Percentiles rank a stretch among this genome's conserved stretches.
These are phyloP conservation scores for Crepidodera aurea DNA, from an alignment of 2,888 invertebrate species.

Conservation along the genomic window DNA sequence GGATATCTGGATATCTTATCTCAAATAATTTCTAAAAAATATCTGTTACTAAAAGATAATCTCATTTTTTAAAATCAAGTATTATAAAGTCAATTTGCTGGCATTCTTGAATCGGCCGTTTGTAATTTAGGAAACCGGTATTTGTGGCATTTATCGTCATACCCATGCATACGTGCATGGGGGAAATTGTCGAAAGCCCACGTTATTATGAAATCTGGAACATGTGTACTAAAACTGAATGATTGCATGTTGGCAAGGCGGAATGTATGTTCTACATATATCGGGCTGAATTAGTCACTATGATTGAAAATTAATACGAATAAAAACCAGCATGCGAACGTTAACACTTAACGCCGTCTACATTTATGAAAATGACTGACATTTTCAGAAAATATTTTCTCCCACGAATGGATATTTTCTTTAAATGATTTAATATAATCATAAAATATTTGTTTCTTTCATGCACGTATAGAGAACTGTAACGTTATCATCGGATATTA, in stretches of 20 bases:
- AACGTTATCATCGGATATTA: too few relatives aligned
- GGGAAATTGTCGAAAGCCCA: conserved; percentile 49
- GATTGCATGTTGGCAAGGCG: conserved; percentile 41
- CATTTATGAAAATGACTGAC: neutral
- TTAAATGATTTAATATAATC: too few relatives aligned
- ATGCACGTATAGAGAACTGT: too few relatives aligned
- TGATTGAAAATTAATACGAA: conserved; percentile 31
- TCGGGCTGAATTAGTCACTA: conserved; percentile 25
- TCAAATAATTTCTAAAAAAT: too few relatives aligned
- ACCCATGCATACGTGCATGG: conserved; percentile 44
- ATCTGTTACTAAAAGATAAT: too few relatives aligned
- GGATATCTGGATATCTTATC: too few relatives aligned
- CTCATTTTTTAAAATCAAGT: too few relatives aligned
- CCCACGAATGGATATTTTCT: too few relatives aligned
- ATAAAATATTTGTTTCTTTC: too few relatives aligned
- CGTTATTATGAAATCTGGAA: conserved; percentile 54
- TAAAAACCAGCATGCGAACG: conserved; percentile 19
- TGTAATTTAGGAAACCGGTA: neutral
- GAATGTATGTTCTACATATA: conserved; percentile 35
- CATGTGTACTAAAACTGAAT: conserved; percentile 50
- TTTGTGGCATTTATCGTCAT: conserved; percentile 5
- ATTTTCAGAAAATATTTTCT: too few relatives aligned
- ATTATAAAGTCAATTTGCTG: neutral
- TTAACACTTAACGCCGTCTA: neutral
- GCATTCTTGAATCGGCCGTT: neutral